Evolutionary conservation across 2,888 invertebrate species (phyloP), one percentile per base, ranked within the genome.

Genomic region (Pyrochroa serraticornis): DNA sequence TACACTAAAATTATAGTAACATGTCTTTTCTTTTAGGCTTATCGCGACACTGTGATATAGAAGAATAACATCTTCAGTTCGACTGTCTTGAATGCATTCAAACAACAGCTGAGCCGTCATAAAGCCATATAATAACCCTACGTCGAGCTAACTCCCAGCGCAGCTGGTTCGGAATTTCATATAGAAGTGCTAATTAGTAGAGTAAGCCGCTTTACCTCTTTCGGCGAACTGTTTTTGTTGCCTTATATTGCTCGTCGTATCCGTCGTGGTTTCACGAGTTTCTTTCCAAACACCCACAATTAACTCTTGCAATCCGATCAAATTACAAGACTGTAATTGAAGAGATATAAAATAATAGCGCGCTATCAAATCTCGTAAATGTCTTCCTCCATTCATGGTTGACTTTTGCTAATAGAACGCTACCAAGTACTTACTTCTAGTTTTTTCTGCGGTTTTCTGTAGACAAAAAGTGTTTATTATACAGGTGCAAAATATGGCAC

Each of bases 111-210:
- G 72, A 72, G 60, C 59, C 60, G 54, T 59, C 65, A 67, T 71
- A 71, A 61, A 70, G 70, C 50, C 50, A 53, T 49, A 65, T 66
- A 68, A 69, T 71, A 71, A 71, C 71, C 68, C 71, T 49, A n/a
- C 34, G 22, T 37, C 37, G 49, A 56, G 44, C 47, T 33, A 45
- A 45, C 58, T 65, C 59, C 49, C 56, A 64, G 66, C 66, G 70
- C 74, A 75, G 73, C 73, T 73, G 74, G 73, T 67, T 69, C 63
- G 77, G 78, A 78, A 79, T 79, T 78, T 78, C 75, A 73, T 76
- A 76, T 72, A 69, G 69, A 75, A 58, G 78, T 78, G 79, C 72
- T 79, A 79, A 79, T 79, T 78, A 71, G 66, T 70, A 68, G 47
- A 62, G 71, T 68, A 76, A 76, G 71, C 76, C 70, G 66, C 66